Evolutionary conservation across 2,888 invertebrate genomes (phyloP).

Genomic region (Hyposoter dolosus): DNA sequence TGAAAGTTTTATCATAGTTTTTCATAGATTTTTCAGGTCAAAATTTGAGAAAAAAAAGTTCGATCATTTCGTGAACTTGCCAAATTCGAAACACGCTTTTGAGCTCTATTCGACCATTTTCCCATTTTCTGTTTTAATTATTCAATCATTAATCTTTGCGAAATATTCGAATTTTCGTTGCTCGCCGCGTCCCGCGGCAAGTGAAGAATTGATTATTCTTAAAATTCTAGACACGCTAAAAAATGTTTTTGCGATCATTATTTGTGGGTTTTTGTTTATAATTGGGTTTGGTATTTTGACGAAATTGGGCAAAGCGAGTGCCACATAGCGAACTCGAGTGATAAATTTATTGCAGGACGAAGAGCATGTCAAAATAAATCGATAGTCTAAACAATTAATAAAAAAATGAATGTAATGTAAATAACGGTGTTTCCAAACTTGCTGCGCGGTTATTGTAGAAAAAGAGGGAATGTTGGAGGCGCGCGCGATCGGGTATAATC

Average conservation of each 20-base stretch:
- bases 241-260: not conserved
- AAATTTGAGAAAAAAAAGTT: not conserved
- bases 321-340: not conserved
- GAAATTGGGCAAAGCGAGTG: not conserved
- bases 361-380: constrained; percentile 34
- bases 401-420: constrained; percentile 16
- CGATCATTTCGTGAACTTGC: not conserved
- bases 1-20: not conserved
- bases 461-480: constrained; percentile 39
- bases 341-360: not conserved
- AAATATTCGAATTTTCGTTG: not conserved
- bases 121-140: not conserved
- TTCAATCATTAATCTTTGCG: not conserved
- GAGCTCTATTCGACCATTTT: not conserved
- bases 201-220: not conserved
- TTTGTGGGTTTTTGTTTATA: not conserved
- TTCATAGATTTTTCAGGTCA: not conserved
- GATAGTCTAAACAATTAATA: not conserved
- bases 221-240: not conserved
- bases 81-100: not conserved
- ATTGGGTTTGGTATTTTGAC: not conserved
- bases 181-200: not conserved
- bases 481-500: constrained; percentile 70
- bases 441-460: not conserved
- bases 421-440: constrained; percentile 6